Evolutionary conservation across 2,888 invertebrate species (phyloP).

Genomic region (Fragum fragum): DNA sequence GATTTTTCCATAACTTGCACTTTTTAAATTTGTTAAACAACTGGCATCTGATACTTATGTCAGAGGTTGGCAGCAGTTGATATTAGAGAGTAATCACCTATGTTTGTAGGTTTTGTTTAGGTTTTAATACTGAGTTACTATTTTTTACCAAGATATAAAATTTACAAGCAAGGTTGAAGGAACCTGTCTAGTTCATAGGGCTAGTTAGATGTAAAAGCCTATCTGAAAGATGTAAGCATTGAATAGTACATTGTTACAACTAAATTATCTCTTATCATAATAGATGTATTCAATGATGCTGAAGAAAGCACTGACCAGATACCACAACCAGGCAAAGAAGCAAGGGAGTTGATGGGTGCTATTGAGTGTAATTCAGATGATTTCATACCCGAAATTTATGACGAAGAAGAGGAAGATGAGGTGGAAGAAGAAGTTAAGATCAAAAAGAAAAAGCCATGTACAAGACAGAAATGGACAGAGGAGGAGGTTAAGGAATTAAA

Average conservation of each 20-base stretch:
- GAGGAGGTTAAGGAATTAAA: too few species aligned
- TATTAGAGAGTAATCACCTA: too few species aligned
- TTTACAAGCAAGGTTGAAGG: too few species aligned
- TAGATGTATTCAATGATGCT: slow-evolving; percentile 34
- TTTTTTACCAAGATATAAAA: too few species aligned
- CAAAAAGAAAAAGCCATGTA: too few species aligned
- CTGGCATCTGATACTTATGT: too few species aligned
- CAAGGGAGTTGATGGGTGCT: slow-evolving; percentile 19
- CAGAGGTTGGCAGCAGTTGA: too few species aligned
- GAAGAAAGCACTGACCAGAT: not conserved
- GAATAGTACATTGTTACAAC: slow-evolving; percentile 1
- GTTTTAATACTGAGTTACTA: too few species aligned
- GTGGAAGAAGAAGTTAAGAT: too few species aligned
- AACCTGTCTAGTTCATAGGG: not conserved
- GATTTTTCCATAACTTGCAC: not conserved
- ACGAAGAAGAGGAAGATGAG: slow-evolving; percentile 36
- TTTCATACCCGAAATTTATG: slow-evolving; percentile 29
- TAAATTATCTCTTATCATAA: slow-evolving; percentile 21
- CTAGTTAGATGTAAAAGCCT: slow-evolving; percentile 10
- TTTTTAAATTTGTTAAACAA: not conserved
- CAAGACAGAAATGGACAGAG: too few species aligned
- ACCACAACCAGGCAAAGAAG: slow-evolving; percentile 15
- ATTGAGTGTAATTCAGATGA: slow-evolving; percentile 29
- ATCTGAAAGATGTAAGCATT: not conserved
- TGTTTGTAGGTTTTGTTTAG: too few species aligned